phyloP scores from a whole-genome alignment of 1,140 invertebrate genomes.

The Lordiphosa collinella region DNA sequence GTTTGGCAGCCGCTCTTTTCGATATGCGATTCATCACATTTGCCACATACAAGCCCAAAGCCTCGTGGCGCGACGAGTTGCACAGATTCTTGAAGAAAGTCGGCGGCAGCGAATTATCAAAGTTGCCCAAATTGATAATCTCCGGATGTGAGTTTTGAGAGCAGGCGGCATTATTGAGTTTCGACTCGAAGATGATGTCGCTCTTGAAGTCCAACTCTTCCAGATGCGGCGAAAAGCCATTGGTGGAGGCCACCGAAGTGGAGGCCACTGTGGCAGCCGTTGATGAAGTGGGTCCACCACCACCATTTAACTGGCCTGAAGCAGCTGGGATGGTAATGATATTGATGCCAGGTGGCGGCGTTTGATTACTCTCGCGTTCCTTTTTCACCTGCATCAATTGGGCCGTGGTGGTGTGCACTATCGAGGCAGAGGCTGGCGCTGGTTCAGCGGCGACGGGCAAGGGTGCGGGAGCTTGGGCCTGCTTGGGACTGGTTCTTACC shows the following conservation, averaged over 20 bases:
- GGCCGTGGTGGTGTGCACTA: slow-evolving; percentile 62
- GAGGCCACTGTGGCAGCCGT: slow-evolving; percentile 67
- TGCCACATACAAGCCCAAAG: slow-evolving; percentile 70
- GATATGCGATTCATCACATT: slow-evolving; percentile 76
- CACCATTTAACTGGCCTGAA: slow-evolving; percentile 51
- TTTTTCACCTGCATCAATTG: slow-evolving; percentile 61
- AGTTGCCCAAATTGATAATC: slow-evolving; percentile 74
- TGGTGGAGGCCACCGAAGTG: slow-evolving; percentile 66
- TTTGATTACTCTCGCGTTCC: slow-evolving; percentile 53
- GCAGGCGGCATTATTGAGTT: slow-evolving; percentile 34
- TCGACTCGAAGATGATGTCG: slow-evolving; percentile 72
- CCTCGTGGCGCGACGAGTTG: slow-evolving; percentile 73
- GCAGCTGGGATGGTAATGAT: slow-evolving; percentile 73
- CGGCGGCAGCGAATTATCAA: slow-evolving; percentile 69
- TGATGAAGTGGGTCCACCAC: slow-evolving; percentile 44
- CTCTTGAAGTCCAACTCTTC: slow-evolving; percentile 73
- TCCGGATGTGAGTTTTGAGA: slow-evolving; percentile 35
- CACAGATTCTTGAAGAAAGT: slow-evolving; percentile 78
- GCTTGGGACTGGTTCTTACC: slow-evolving; percentile 42
- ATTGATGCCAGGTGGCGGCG: slow-evolving; percentile 66
- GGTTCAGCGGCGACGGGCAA: not conserved
- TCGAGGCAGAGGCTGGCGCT: slow-evolving; percentile 8
- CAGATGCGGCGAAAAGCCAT: slow-evolving; percentile 69
- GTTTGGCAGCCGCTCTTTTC: slow-evolving; percentile 55
- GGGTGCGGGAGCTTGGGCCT: slow-evolving; percentile 1